Conservation (phyloP, 2,113 vertebrate species). For the Globicephala melas region DNA sequence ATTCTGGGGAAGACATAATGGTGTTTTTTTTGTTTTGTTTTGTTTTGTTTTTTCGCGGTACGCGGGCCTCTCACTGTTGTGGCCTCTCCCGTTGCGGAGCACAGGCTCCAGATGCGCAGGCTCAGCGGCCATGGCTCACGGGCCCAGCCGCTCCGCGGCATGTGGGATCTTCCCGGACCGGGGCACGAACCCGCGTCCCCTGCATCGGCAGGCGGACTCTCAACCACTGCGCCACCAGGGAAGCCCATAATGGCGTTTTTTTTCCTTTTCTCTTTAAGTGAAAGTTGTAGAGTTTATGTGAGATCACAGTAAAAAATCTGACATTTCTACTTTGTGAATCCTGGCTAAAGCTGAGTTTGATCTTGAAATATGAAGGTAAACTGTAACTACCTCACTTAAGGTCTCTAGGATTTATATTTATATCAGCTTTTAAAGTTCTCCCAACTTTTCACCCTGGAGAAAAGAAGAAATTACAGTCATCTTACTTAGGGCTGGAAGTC, state of each 20-base stretch:
- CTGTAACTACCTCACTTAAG: slow-evolving; percentile 73
- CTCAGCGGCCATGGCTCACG: no score
- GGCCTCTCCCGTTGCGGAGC: no score
- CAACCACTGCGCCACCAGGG: no score
- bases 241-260: no score
- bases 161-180: no score
- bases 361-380: slow-evolving; percentile 82
- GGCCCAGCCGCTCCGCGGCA: rapidly evolving
- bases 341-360: slow-evolving; percentile 68
- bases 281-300: slow-evolving; percentile 50
- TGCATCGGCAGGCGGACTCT: no score
- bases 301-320: slow-evolving; percentile 72
- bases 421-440: slow-evolving; percentile 82
- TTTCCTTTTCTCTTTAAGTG: neutral
- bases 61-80: no score
- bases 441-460: slow-evolving; percentile 75
- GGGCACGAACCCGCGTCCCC: no score
- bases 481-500: slow-evolving; percentile 75
- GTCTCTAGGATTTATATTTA: slow-evolving; percentile 61
- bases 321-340: slow-evolving; percentile 72
- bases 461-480: slow-evolving; percentile 80
- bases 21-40: neutral
- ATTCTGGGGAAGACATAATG: neutral
- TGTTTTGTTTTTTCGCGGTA: no score
- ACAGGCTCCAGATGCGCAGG: no score